Conservation (phyloP, 2,888 invertebrate genomes). For the Drosophila neotestacea region DNA sequence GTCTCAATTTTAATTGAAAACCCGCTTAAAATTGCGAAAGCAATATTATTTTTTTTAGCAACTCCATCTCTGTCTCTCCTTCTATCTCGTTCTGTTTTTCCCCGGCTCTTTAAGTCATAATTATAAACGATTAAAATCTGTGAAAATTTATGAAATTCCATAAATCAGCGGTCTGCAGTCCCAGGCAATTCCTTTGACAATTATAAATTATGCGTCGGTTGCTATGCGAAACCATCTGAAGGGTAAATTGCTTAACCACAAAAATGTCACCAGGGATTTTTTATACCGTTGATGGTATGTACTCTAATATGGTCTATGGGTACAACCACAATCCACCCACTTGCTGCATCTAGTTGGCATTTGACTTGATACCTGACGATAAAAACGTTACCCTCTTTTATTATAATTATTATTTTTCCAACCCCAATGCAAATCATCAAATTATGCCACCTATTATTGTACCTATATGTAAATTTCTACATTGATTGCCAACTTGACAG, state of each 20-base stretch:
- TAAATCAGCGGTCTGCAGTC: slow-evolving; percentile 74
- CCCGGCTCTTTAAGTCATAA: slow-evolving; percentile 52
- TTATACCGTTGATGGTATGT: neutral
- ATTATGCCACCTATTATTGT: slow-evolving; percentile 25
- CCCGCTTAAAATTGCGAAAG: slow-evolving; percentile 40
- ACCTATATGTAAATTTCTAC: slow-evolving; percentile 5
- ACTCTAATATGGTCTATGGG: neutral
- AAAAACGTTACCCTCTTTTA: slow-evolving; percentile 20
- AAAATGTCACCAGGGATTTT: slow-evolving; percentile 66
- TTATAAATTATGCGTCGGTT: slow-evolving; percentile 77
- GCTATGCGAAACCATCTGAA: slow-evolving; percentile 48
- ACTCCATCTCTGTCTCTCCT: neutral
- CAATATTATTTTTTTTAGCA: slow-evolving; percentile 36
- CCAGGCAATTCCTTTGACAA: slow-evolving; percentile 72
- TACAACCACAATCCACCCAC: slow-evolving; percentile 31
- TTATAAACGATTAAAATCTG: slow-evolving; percentile 84
- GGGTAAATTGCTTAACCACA: slow-evolving; percentile 76
- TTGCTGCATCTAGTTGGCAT: slow-evolving; percentile 52
- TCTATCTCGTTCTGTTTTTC: neutral
- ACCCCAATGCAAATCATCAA: slow-evolving; percentile 44
- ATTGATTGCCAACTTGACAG: slow-evolving; percentile 58
- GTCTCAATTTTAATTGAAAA: slow-evolving; percentile 74
- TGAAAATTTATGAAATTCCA: slow-evolving; percentile 84
- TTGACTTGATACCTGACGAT: slow-evolving; percentile 31
- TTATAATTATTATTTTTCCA: slow-evolving; percentile 55